phyloP scores from a whole-genome alignment of 2,797 vertebrate species.

The Lagorchestes hirsutus region DNA sequence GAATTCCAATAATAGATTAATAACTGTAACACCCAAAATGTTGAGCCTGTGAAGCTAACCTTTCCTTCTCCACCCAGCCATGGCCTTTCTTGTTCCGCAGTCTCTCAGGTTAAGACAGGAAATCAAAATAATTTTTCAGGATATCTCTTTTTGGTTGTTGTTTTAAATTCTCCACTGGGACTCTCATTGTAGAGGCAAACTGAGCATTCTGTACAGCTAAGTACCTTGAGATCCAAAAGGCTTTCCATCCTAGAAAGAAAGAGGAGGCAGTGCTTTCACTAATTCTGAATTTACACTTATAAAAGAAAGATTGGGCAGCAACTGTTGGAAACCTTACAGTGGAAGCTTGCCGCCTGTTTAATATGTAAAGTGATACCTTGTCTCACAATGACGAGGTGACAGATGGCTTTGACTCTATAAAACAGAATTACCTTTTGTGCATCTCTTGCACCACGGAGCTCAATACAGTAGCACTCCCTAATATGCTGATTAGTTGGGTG shows the following conservation, averaged over 20 bases:
- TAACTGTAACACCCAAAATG: conserved; percentile 40
- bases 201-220: conserved; percentile 51
- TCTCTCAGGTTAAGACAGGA: neutral
- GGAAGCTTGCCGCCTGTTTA: conserved; percentile 83
- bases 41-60: conserved; percentile 15
- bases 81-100: neutral
- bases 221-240: neutral
- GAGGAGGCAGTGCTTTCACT: neutral
- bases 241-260: neutral
- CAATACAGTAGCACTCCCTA: conserved; percentile 76
- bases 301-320: conserved; percentile 57
- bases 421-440: conserved; percentile 85
- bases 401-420: conserved; percentile 84
- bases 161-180: conserved; percentile 48
- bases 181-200: conserved; percentile 38
- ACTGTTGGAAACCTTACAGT: conserved; percentile 80
- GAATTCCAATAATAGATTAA: neutral
- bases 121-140: conserved; percentile 32
- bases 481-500: conserved; percentile 78
- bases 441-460: conserved; percentile 79
- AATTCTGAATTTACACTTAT: neutral
- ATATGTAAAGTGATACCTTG: conserved; percentile 87
- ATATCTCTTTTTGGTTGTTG: neutral
- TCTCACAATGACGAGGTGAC: conserved; percentile 84
- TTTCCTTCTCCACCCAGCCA: neutral